Base-by-base conservation (phyloP, 2,113 vertebrate species). In the Kryptolebias marmoratus region DNA sequence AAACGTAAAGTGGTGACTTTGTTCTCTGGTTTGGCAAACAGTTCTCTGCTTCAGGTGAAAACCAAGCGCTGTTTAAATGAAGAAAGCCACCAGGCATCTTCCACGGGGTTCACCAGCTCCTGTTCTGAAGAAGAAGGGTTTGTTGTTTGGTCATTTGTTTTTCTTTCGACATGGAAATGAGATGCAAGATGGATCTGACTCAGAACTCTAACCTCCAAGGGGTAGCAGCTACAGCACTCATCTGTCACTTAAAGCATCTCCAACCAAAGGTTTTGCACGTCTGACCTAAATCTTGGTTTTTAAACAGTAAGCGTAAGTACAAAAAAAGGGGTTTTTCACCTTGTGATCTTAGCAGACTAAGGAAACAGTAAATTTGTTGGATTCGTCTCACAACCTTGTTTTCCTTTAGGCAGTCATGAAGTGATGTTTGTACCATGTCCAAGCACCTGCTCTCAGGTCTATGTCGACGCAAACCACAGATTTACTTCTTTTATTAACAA, bases 381-480 rank as follows among this genome's bases (percentile, higher is more conserved):
- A 42, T 42, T 5, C 39, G 10, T 42, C 5, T 9, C 39, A 5
- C 39, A 42, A 42, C 39, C 39, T 42, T 42, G 39, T 42, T 13
- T 49, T 48, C 11, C 22, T 16, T 11, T 42, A 13, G n/a, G 36
- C 9, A 12, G 12, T 28, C 22, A 15, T 68, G 22, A 30, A 27
- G 53, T 45, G 10, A 56, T 14, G 30, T 52, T 56, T 53, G 3
- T 42, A 1, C 11, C 8, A n/a, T 64, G 31, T 42, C 9, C 63
- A 36, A 36, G 52, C 36, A 45, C 57, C 31, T 68, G 42, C 22
- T 74, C 31, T 55, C 39, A 45, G 54, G 58, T 63, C 6, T 60
- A 45, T 73, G 61, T 80, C 62, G 61, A 64, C 66, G 73, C 61
- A 75, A 67, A 68, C 58, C 72, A 36, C 57, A 60, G 28, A 67